Base-by-base conservation (phyloP, 2,888 invertebrate species). In the Halictus quadricinctus region DNA sequence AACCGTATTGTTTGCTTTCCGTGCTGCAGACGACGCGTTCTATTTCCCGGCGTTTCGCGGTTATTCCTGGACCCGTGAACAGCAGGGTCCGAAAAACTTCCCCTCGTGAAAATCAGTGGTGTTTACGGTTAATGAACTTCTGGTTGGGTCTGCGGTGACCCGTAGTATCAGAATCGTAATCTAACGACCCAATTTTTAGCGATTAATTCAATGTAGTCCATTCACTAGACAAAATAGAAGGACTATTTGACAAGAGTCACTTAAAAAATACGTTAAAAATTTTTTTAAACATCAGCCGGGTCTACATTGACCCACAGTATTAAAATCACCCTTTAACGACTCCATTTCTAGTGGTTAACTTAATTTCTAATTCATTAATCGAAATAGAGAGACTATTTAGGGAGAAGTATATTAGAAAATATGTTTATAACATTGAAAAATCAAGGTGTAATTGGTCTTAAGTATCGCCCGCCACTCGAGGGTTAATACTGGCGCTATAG, bases 1-100 rank as follows among this genome's bases (percentile, higher is more conserved):
- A 58, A 72, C 29, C 64, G 69, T 41, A 72, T 72, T 58, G 75
- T 75, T 82, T 69, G 46, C 41, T 48, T 36, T 18, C 36, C 50
- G 25, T 80, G 41, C n/a, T 18, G 25, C 46, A 15, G 43, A 54
- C 46, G 58, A 15, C 15, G 50, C 58, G 77, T 50, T 36, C 50
- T 64, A n/a, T 64, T 50, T 25, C 29, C 41, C 69, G 69, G 41
- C 12, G 21, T 41, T 69, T 41, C 41, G 41, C 69, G 41, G 69
- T 69, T 69, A 41, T 69, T 69, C 21, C 21, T 69, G 69, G 69
- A 29, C 8, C 64, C 8, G 64, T 25, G 64, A 64, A 18, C 29
- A 36, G 8, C 64, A 7, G 29, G 29, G 3, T 3, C 64, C 29
- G 29, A 29, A 29, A 29, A 64, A 64, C 18, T 18, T 64, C 18